These are phyloP conservation scores for Sipunculus nudus DNA, from an alignment of 2,888 invertebrate species.

Conservation along the genomic window DNA sequence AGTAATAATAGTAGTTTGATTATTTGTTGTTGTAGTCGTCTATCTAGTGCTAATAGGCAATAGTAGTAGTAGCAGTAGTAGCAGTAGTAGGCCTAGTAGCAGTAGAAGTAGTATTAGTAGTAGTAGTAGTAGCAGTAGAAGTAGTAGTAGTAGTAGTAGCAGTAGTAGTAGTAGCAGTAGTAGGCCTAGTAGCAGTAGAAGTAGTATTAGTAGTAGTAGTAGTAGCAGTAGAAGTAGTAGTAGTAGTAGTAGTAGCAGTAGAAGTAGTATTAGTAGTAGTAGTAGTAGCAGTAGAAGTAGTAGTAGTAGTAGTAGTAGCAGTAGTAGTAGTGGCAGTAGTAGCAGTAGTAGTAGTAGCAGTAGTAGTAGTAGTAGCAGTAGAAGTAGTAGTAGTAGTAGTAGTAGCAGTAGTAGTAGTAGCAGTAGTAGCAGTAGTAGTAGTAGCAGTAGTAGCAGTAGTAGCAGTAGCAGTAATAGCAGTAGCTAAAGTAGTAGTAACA, in stretches of 20 bases:
- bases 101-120: too few species aligned
- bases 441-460: slow-evolving; percentile 3
- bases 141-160: background rate
- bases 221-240: background rate
- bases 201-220: too few species aligned
- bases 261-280: too few species aligned
- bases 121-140: too few species aligned
- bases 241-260: background rate
- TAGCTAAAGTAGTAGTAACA: slow-evolving; percentile 6
- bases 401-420: slow-evolving; percentile 9
- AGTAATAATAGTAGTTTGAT: too few species aligned
- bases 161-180: background rate
- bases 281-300: slow-evolving; percentile 9
- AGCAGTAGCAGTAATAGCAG: slow-evolving; percentile 5
- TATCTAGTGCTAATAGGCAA: too few species aligned
- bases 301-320: slow-evolving; percentile 13
- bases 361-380: slow-evolving; percentile 3
- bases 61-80: too few species aligned
- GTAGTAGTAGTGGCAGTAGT: slow-evolving; percentile 12
- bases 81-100: too few species aligned
- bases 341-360: slow-evolving; percentile 14
- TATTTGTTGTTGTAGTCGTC: too few species aligned
- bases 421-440: slow-evolving; percentile 12
- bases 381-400: slow-evolving; percentile 5
- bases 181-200: too few species aligned